Conservation (phyloP, 2,888 invertebrate genomes). For the Thecophora atra region DNA sequence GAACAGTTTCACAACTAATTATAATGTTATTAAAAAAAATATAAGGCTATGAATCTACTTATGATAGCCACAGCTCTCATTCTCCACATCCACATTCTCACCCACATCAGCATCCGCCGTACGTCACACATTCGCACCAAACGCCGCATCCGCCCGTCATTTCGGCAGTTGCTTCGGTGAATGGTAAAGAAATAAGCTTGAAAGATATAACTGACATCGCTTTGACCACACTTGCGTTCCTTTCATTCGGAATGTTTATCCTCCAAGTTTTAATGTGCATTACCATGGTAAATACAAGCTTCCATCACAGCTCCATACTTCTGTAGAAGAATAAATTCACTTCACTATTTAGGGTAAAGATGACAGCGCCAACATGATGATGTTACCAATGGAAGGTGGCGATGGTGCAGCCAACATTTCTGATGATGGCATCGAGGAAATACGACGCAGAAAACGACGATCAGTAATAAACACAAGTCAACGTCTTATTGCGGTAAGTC, state of each 20-base stretch:
- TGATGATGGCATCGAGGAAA: constrained; percentile 44
- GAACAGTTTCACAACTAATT: not conserved
- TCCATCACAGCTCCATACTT: not conserved
- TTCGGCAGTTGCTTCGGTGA: constrained; percentile 40
- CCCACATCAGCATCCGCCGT: not conserved
- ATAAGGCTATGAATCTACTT: constrained; percentile 25
- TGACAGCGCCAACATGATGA: constrained; percentile 42
- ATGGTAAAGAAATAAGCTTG: constrained; percentile 71
- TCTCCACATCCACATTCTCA: constrained; percentile 7
- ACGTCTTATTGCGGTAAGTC: constrained; percentile 26
- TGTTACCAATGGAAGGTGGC: constrained; percentile 45
- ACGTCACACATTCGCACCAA: not conserved
- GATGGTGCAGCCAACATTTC: constrained; percentile 33
- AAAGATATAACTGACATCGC: constrained; percentile 81
- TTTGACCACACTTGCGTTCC: constrained; percentile 80
- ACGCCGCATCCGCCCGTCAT: not conserved
- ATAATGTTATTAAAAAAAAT: not conserved
- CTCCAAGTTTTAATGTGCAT: constrained; percentile 83
- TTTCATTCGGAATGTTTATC: constrained; percentile 83
- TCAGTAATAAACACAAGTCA: constrained; percentile 27
- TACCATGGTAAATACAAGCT: constrained; percentile 57
- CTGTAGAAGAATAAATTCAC: too few species aligned
- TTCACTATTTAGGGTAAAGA: constrained; percentile 42
- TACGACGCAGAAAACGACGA: constrained; percentile 45
- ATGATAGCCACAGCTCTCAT: constrained; percentile 18